Conservation (phyloP, 2,888 invertebrate genomes). For the Nomada hirtipes region DNA sequence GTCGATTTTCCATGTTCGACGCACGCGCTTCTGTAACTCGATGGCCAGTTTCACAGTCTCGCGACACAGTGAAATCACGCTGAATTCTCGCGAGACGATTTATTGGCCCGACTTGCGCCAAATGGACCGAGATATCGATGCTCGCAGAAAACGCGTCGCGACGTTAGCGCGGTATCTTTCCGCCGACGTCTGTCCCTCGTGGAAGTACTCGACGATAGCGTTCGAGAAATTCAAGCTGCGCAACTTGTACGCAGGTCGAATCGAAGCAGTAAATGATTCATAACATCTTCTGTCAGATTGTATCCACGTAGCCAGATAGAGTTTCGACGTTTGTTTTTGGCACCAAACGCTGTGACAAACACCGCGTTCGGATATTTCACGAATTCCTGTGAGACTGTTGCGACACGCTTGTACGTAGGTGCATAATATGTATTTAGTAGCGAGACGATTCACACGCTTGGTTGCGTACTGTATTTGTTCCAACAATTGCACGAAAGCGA, state of each 20-base stretch:
- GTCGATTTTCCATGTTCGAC: constrained; percentile 1
- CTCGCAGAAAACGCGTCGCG: background rate
- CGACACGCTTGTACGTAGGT: background rate
- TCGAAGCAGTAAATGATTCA: background rate
- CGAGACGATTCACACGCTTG: background rate
- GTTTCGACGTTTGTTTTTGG: constrained; percentile 31
- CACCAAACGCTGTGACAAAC: constrained; percentile 9
- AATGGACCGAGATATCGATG: constrained; percentile 52
- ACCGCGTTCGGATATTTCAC: background rate
- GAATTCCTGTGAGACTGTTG: constrained; percentile 9
- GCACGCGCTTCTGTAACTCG: background rate
- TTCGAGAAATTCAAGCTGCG: background rate
- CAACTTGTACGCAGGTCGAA: background rate
- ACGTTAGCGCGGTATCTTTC: constrained; percentile 32
- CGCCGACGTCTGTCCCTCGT: background rate
- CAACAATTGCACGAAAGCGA: no score
- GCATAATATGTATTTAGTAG: background rate
- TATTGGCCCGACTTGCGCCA: constrained; percentile 59
- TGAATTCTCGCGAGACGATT: constrained; percentile 45
- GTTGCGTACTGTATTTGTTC: background rate
- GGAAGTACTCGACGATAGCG: background rate
- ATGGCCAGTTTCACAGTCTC: constrained; percentile 3
- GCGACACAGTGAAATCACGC: constrained; percentile 10
- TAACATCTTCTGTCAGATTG: background rate
- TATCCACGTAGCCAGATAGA: background rate